A percentile compares a stretch with the other conserved stretches of the same genome.
These are phyloP conservation scores for Decapterus maruadsi DNA, from an alignment of 2,797 vertebrate species.

Conservation along the genomic window DNA sequence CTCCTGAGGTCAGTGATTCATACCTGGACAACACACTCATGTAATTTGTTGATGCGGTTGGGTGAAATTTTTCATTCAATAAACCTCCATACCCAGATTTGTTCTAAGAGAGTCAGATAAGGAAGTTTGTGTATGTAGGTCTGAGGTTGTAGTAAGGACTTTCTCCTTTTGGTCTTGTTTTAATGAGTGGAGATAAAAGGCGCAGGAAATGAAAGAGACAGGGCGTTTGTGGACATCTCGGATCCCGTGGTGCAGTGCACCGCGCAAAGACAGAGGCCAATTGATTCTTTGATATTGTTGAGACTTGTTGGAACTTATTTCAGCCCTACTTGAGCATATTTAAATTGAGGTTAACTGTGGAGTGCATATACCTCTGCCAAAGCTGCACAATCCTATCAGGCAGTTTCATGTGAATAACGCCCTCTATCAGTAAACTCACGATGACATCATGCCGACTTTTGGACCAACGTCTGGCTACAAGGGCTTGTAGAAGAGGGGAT, in stretches of 20 bases:
- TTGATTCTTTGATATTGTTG: conserved; percentile 47
- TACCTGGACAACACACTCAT: conserved; percentile 44
- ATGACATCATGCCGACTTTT: not conserved
- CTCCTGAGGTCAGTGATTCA: conserved; percentile 61
- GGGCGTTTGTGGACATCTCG: conserved; percentile 47
- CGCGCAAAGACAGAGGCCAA: conserved; percentile 39
- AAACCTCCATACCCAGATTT: conserved; percentile 34
- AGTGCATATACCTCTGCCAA: not conserved
- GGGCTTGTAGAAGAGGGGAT: not conserved
- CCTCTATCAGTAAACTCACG: not conserved
- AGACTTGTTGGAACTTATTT: conserved; percentile 13
- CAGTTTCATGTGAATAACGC: conserved; percentile 1
- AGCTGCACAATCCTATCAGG: not conserved
- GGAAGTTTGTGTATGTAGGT: conserved; percentile 36
- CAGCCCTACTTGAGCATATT: conserved; percentile 25
- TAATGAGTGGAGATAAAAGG: conserved; percentile 74
- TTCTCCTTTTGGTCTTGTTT: conserved; percentile 38
- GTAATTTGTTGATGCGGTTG: conserved; percentile 21
- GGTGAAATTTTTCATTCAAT: conserved; percentile 36
- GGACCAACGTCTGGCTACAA: no score
- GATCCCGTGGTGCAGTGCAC: conserved; percentile 33
- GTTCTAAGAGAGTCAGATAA: conserved; percentile 31
- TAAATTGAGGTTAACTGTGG: conserved; percentile 40
- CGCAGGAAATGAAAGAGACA: conserved; percentile 42
- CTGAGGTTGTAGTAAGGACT: conserved; percentile 43